Percentiles rank a stretch among this genome's conserved stretches.
Evolutionary conservation across 2,113 vertebrate genomes (phyloP).

Genomic region (Archilochus colubris): DNA sequence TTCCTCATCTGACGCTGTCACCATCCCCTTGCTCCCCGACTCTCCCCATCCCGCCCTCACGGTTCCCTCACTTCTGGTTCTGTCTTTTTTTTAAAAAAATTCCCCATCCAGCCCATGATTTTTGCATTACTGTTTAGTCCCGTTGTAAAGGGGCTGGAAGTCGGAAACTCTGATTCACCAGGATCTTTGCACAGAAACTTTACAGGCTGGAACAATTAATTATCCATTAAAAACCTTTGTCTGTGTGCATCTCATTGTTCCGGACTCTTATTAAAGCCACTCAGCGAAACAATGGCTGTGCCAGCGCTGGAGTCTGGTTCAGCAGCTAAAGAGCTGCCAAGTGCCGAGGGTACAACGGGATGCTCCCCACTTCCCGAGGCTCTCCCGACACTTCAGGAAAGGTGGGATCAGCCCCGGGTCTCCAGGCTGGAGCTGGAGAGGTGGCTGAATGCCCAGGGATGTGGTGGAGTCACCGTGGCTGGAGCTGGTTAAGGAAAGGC

Average conservation of each 20-base stretch:
- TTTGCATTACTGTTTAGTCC: slow-evolving; percentile 4
- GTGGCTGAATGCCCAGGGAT: too few relatives aligned
- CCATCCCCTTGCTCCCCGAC: accelerated
- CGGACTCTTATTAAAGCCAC: slow-evolving; percentile 40
- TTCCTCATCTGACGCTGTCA: not conserved
- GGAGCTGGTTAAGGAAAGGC: too few relatives aligned
- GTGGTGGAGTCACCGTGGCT: too few relatives aligned
- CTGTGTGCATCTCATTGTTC: slow-evolving; percentile 65
- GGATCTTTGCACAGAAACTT: slow-evolving; percentile 51
- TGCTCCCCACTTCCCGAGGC: not conserved
- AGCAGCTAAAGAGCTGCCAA: slow-evolving; percentile 47
- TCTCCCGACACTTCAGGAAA: not conserved
- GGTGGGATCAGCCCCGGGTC: not conserved
- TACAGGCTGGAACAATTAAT: slow-evolving; percentile 68
- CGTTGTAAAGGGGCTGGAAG: not conserved
- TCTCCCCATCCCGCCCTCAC: accelerated
- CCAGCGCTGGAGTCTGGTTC: slow-evolving; percentile 16
- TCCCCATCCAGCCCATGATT: not conserved
- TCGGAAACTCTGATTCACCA: slow-evolving; percentile 68
- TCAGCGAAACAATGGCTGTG: not conserved
- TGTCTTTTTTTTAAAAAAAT: not conserved
- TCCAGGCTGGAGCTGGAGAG: not conserved
- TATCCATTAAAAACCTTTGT: slow-evolving; percentile 69
- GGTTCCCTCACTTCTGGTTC: not conserved
- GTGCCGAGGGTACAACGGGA: not conserved